Conservation (phyloP, 1,140 invertebrate genomes). For the Episyrphus balteatus region DNA sequence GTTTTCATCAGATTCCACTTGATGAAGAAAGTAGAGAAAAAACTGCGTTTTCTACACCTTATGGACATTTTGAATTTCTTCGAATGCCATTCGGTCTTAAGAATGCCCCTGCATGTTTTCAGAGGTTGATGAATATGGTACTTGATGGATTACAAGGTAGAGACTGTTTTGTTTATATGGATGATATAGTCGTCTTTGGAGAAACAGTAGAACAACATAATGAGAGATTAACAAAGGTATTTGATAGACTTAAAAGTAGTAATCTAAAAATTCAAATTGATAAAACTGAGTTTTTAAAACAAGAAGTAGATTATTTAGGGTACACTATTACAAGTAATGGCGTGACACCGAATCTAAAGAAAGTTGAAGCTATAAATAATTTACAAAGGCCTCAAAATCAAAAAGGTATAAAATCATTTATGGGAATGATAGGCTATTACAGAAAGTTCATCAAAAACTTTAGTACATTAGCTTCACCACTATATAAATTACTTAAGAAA, state of each 20-base stretch:
- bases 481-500: constrained; percentile 21
- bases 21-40: constrained; percentile 28
- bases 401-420: constrained; percentile 13
- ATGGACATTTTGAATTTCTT: neutral
- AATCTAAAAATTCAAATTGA: constrained; percentile 16
- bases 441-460: constrained; percentile 15
- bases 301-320: constrained; percentile 14
- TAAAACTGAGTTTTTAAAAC: constrained; percentile 12
- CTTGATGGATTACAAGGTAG: neutral
- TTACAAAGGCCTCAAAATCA: constrained; percentile 13
- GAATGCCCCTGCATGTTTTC: constrained; percentile 15
- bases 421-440: constrained; percentile 19
- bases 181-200: neutral
- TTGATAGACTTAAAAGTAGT: constrained; percentile 7
- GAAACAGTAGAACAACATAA: neutral
- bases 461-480: constrained; percentile 7
- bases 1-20: constrained; percentile 40
- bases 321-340: constrained; percentile 12
- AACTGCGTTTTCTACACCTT: constrained; percentile 36
- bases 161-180: neutral
- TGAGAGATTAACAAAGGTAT: constrained; percentile 9
- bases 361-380: constrained; percentile 5
- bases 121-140: constrained; percentile 15
- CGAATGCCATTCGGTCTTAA: neutral
- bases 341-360: neutral